Percentiles rank a stretch among this genome's conserved stretches.
Evolutionary conservation across 92 coral and sea anemone genomes (phyloP).

Genomic region (Meandrina meandrites): DNA sequence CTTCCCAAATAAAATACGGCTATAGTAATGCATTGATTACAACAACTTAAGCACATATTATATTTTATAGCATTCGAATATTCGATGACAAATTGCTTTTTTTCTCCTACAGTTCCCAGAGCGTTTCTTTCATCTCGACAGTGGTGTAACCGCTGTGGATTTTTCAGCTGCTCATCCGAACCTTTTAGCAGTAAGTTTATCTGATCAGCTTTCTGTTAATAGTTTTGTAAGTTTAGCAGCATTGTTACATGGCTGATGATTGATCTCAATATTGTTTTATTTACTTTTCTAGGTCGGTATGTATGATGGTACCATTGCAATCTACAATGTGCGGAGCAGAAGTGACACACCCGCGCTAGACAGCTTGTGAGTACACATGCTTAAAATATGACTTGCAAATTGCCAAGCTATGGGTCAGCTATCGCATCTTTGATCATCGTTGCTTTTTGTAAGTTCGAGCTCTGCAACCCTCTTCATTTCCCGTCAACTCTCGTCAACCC

Average conservation of each 20-base stretch:
- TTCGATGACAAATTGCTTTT: neutral
- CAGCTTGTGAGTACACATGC: slow-evolving; percentile 75
- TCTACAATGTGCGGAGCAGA: slow-evolving; percentile 84
- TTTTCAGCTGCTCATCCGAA: slow-evolving; percentile 96
- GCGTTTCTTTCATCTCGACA: slow-evolving; percentile 74
- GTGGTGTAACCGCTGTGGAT: slow-evolving; percentile 94
- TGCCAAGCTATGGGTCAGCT: too few species aligned
- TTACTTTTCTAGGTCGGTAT: slow-evolving; percentile 73
- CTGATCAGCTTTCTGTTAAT: neutral
- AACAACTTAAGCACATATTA: too few species aligned
- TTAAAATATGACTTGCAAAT: too few species aligned
- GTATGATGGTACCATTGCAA: slow-evolving; percentile 94
- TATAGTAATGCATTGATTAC: too few species aligned
- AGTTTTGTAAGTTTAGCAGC: too few species aligned
- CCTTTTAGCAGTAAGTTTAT: slow-evolving; percentile 77
- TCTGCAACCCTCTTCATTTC: too few species aligned
- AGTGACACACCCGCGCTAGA: slow-evolving; percentile 87
- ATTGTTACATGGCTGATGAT: neutral
- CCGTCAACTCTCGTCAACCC: too few species aligned
- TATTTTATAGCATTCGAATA: too few species aligned
- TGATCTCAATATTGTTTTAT: neutral
- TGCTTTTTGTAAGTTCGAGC: too few species aligned
- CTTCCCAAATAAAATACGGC: too few species aligned
- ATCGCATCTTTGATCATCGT: too few species aligned
- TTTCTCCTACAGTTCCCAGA: slow-evolving; percentile 78